Evolutionary conservation across 92 coral and sea anemone species (phyloP), one percentile per base, ranked within the genome.

Genomic region (Porites lobata): DNA sequence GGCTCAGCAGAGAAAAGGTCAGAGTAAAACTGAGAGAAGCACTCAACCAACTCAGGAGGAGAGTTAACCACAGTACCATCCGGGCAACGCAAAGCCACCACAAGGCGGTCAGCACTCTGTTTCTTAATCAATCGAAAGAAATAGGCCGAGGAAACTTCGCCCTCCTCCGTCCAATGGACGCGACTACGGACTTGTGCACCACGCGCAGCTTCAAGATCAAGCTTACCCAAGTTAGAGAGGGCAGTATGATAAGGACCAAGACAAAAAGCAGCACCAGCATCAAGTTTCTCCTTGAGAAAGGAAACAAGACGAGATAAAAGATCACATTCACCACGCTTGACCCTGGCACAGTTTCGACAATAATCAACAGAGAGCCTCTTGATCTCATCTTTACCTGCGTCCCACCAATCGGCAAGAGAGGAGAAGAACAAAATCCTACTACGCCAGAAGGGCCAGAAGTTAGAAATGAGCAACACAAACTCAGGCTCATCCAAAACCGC

Each of bases 381-480:
- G 14, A 92, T 13, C 10, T 58, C 12, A 51, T 26, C 10, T 63
- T 92, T 89, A 0, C 95, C 95, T 0, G 85, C 87, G 13, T 92
- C 92, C 90, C 90, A 92, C 95, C 92, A 92, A 15, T 19, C 19
- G 0, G 77, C 21, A 4, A 89, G 83, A 9, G 78, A 59, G 43
- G 84, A 13, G 17, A 57, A 86, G 7, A 12, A 9, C 12, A 69
- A 18, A 66, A 56, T 26, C 6, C 50, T 43, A 4, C 38, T 1
- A 14, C 62, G 70, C 93, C 93, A 90, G 15, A 11, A 54, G 7
- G 8, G 1, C 93, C 96, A 86, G 59, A 90, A 90, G 8, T 9
- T 14, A 1, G 50, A 11, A 19, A 82, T 63, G 12, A 61, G n/a
- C 1, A 26, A 38, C 19, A 10, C n/a, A 57, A 80, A 78, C 11